phyloP scores from a whole-genome alignment of 2,113 vertebrate genomes.

The Tenrec ecaudatus region DNA sequence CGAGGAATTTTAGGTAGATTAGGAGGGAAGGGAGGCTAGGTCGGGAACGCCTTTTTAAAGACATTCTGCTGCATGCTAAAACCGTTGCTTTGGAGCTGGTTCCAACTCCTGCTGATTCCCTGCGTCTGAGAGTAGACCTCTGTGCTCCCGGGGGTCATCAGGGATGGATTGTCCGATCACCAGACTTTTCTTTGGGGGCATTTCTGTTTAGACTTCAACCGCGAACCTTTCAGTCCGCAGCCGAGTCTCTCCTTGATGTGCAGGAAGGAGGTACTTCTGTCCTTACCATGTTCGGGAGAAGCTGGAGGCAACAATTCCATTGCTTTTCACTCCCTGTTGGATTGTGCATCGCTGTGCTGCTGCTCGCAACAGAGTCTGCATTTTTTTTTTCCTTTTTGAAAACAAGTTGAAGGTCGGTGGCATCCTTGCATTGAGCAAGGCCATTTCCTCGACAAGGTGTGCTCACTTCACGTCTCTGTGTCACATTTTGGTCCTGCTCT shows the following conservation, averaged over 20 bases:
- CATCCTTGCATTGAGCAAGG: no score
- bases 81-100: neutral
- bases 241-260: neutral
- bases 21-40: neutral
- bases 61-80: neutral
- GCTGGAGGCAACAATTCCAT: neutral
- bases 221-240: neutral
- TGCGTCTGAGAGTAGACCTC: neutral
- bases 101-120: neutral
- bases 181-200: neutral
- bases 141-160: neutral
- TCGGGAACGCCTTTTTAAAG: neutral
- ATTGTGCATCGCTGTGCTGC: no score
- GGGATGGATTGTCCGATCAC: neutral
- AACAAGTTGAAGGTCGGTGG: no score
- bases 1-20: neutral
- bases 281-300: constrained; percentile 8
- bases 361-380: no score
- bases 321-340: constrained; percentile 1
- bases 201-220: neutral
- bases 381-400: no score
- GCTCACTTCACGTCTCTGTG: no score
- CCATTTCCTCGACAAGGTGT: no score
- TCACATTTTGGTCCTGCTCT: no score
- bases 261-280: neutral